Evolutionary conservation across 1,140 invertebrate species (phyloP), one percentile per base, ranked within the genome.

Genomic region (Vanessa atalanta): DNA sequence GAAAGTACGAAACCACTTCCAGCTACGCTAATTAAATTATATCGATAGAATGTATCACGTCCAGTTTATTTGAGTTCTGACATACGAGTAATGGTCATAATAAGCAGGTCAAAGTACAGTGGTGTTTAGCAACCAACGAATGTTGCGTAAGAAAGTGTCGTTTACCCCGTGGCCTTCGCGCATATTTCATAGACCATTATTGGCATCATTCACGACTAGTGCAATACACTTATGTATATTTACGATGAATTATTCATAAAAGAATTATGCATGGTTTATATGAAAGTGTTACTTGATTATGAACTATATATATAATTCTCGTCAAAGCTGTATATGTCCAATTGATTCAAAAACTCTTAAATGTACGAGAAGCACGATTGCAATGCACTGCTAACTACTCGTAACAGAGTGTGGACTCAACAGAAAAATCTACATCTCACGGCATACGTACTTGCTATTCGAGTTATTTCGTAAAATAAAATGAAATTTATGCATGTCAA

Each of bases 101-200:
- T 65, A 2, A 47, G 15, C 50, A 65, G 68, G 72, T 75, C 72
- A 64, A 72, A 60, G 48, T 69, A 78, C 47, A 84, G 71, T 84
- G 81, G 79, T 73, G 70, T 60, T 70, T 67, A 74, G 55, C 71
- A 63, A 68, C 65, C 65, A 65, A 77, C 72, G 50, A 60, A 72
- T 37, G 81, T 90, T 90, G 86, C 86, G 86, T 88, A 90, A 90
- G 79, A 76, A 80, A 74, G 83, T 88, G 89, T 91, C 89, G 78
- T 91, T 91, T 89, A 89, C 89, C 89, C 83, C 83, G 79, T 79
- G 87, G 84, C 89, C 89, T 91, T 91, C 86, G 83, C 71, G 70
- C 60, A 71, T 65, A 79, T 83, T 86, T 89, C 85, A 84, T 82
- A 79, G 84, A 73, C 77, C 75, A 82, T 80, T 76, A 79, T 79